These are phyloP conservation scores for Urocyon cinereoargenteus DNA, from an alignment of 2,797 vertebrate species.

Conservation along the genomic window DNA sequence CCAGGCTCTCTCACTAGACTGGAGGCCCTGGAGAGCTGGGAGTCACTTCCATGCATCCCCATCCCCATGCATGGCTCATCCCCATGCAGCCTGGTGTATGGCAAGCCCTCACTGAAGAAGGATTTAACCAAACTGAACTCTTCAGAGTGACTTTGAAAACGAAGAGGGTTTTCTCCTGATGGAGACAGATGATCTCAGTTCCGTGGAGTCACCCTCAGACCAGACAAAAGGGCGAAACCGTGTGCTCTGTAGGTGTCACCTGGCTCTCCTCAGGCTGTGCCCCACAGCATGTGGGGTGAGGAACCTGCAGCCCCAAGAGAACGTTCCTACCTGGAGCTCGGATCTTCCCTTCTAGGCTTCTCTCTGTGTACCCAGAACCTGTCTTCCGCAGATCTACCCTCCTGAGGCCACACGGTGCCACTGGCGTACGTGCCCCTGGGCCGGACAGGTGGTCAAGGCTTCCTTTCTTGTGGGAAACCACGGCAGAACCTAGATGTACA, in stretches of 20 bases:
- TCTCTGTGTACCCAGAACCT: neutral
- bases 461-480: neutral
- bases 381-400: neutral
- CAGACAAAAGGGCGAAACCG: neutral
- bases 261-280: neutral
- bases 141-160: neutral
- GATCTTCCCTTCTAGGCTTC: neutral
- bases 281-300: neutral
- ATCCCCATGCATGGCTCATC: neutral
- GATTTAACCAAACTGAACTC: neutral
- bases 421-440: neutral
- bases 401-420: rapidly evolving
- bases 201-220: neutral
- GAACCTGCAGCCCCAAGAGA: neutral
- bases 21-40: neutral
- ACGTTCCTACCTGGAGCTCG: neutral
- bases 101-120: neutral
- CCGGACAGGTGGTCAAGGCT: neutral
- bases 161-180: neutral
- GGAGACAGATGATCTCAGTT: neutral
- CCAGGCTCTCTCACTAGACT: neutral
- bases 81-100: no score
- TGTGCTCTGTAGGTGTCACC: neutral
- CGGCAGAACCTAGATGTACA: neutral
- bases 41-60: neutral